phyloP scores from a whole-genome alignment of 2,797 vertebrate species.

The Jordanella pulchra region DNA sequence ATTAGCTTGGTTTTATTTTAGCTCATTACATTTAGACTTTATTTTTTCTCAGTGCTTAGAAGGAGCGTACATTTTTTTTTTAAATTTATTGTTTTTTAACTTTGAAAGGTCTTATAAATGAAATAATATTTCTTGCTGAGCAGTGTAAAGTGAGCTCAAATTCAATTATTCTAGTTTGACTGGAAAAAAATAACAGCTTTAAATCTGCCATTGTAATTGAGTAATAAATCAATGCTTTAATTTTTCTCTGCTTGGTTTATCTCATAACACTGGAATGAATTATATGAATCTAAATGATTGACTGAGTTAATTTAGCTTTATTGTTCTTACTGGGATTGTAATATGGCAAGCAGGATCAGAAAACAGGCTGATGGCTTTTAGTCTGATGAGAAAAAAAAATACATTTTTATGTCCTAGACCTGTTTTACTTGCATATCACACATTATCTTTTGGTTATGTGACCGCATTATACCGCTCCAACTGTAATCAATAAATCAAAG shows the following conservation, averaged over 20 bases:
- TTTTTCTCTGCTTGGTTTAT: slow-evolving; percentile 2
- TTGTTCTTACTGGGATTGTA: slow-evolving; percentile 3
- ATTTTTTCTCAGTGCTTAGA: background rate
- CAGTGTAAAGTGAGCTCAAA: background rate
- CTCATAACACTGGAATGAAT: background rate
- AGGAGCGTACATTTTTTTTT: background rate
- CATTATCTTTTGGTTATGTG: background rate
- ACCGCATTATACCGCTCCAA: background rate
- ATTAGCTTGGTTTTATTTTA: background rate
- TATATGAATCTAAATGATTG: slow-evolving; percentile 2
- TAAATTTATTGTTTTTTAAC: background rate
- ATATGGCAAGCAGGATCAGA: background rate
- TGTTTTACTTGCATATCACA: background rate
- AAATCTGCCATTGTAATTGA: background rate
- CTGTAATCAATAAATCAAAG: slow-evolving; percentile 26
- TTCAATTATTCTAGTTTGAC: background rate
- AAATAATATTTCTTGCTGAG: background rate
- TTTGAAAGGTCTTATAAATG: background rate
- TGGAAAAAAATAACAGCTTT: background rate
- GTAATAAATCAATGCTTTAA: slow-evolving; percentile 6
- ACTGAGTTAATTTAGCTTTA: background rate
- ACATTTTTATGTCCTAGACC: background rate
- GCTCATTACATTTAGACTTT: background rate
- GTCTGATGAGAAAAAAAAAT: background rate
- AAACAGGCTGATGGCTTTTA: background rate